phyloP scores from a whole-genome alignment of 1,140 invertebrate genomes.

The Steinernema khuongi region DNA sequence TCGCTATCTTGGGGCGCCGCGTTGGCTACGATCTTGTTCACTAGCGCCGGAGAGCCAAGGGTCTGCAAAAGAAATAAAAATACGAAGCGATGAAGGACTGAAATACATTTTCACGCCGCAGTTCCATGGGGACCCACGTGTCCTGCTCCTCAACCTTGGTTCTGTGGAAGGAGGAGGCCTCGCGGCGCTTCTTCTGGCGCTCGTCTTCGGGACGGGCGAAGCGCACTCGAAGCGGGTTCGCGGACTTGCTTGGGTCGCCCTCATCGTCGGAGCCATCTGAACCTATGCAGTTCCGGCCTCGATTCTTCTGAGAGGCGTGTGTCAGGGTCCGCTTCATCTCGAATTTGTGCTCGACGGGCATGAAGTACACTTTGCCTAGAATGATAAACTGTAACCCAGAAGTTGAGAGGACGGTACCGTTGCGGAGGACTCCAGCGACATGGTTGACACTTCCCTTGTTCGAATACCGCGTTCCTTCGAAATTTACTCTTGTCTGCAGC shows the following conservation, averaged over 20 bases:
- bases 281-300: not conserved
- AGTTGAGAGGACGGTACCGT: not conserved
- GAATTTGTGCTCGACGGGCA: not conserved
- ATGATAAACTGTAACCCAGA: not conserved
- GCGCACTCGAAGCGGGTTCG: not conserved
- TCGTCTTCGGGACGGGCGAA: not conserved
- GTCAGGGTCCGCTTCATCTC: not conserved
- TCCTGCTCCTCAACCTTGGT: conserved; percentile 5
- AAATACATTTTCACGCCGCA: too few relatives aligned
- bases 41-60: too few relatives aligned
- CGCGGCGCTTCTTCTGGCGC: not conserved
- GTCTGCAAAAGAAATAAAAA: too few relatives aligned
- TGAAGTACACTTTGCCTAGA: not conserved
- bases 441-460: not conserved
- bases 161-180: not conserved
- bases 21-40: not conserved
- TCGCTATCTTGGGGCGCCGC: too few relatives aligned
- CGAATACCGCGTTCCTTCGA: not conserved
- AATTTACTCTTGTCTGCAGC: not conserved
- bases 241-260: not conserved
- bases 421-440: not conserved
- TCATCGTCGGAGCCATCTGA: not conserved
- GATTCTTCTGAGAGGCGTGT: not conserved
- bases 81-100: too few relatives aligned
- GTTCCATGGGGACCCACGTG: not conserved